phyloP scores from a whole-genome alignment of 2,113 vertebrate species.

The Callithrix jacchus region DNA sequence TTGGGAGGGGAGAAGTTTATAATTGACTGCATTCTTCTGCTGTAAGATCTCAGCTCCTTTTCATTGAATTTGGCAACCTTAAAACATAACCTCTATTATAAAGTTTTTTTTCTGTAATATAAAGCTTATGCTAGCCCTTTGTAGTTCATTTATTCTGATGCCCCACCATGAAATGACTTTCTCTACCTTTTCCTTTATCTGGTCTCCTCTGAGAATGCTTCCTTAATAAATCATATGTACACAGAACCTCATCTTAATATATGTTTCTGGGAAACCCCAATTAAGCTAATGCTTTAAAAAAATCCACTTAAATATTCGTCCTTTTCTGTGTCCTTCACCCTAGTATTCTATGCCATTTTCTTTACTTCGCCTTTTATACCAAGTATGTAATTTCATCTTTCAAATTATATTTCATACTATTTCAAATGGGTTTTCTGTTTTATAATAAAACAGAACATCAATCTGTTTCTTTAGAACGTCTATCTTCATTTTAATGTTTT shows the following conservation, averaged over 20 bases:
- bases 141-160: background rate
- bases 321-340: background rate
- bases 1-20: background rate
- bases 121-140: background rate
- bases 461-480: background rate
- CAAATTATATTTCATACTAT: background rate
- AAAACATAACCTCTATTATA: background rate
- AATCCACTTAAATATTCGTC: background rate
- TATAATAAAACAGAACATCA: background rate
- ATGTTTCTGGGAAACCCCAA: background rate
- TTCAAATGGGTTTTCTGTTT: background rate
- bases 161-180: background rate
- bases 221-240: background rate
- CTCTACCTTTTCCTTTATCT: background rate
- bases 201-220: background rate
- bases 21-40: background rate
- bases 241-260: background rate
- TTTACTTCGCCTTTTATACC: background rate
- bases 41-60: background rate
- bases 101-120: background rate
- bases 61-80: background rate
- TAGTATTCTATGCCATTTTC: background rate
- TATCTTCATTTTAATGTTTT: background rate
- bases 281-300: background rate
- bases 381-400: background rate